These are phyloP conservation scores for Gymnoscopelus braueri DNA, from an alignment of 2,797 vertebrate species.

Conservation along the genomic window DNA sequence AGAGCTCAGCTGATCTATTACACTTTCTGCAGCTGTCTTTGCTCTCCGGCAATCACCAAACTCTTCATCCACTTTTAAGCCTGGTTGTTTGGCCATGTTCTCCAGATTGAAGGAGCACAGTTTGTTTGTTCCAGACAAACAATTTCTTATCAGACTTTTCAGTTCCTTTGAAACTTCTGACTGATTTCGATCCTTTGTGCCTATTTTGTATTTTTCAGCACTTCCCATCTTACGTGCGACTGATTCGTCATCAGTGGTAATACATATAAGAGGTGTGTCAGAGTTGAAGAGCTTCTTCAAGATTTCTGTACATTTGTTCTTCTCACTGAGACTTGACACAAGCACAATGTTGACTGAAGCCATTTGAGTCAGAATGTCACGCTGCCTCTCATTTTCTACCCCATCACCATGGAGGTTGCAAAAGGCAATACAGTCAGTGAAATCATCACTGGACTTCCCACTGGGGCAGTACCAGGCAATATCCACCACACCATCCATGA, in stretches of 20 bases:
- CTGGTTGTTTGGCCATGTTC: slow-evolving; percentile 30
- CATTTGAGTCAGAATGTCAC: slow-evolving; percentile 62
- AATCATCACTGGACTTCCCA: slow-evolving; percentile 62
- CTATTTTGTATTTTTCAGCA: slow-evolving; percentile 58
- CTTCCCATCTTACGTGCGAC: accelerated
- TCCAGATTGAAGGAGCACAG: slow-evolving; percentile 52
- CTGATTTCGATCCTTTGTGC: slow-evolving; percentile 71
- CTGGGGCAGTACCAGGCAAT: slow-evolving; percentile 80
- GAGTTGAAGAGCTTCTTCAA: slow-evolving; percentile 28
- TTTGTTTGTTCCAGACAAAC: slow-evolving; percentile 32
- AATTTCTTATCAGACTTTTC: slow-evolving; percentile 33
- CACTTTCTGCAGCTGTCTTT: slow-evolving; percentile 56
- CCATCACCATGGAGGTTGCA: slow-evolving; percentile 73
- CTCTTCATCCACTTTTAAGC: slow-evolving; percentile 74
- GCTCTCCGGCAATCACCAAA: slow-evolving; percentile 53
- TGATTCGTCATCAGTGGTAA: slow-evolving; percentile 59
- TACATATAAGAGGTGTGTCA: slow-evolving; percentile 66
- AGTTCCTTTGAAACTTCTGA: slow-evolving; percentile 67
- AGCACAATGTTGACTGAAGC: slow-evolving; percentile 74
- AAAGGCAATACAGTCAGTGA: slow-evolving; percentile 68
- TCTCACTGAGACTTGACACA: slow-evolving; percentile 33
- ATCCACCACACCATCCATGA: slow-evolving; percentile 81
- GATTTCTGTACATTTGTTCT: slow-evolving; percentile 29
- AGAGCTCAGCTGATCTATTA: slow-evolving; percentile 45
- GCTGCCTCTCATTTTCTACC: slow-evolving; percentile 62